Conservation (phyloP, 2,113 vertebrate genomes). For the Eolophus roseicapilla region DNA sequence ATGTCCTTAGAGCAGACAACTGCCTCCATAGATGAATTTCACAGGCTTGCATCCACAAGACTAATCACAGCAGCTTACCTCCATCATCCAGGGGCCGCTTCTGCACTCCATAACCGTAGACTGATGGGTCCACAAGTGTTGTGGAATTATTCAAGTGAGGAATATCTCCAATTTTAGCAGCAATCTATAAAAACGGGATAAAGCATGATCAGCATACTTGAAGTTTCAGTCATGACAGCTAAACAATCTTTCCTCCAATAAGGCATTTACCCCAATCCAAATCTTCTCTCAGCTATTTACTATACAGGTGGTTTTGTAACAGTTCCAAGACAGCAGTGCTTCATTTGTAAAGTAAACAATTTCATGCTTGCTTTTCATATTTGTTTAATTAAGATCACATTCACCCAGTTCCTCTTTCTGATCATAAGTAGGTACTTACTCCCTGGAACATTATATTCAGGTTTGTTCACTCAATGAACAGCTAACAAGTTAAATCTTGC, state of each 20-base stretch:
- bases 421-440: neutral
- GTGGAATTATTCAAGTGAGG: slow-evolving; percentile 94
- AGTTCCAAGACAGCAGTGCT: neutral
- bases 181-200: slow-evolving; percentile 81
- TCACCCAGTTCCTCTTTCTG: slow-evolving; percentile 1
- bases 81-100: slow-evolving; percentile 94
- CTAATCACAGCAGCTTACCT: slow-evolving; percentile 74
- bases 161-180: slow-evolving; percentile 96
- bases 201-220: neutral
- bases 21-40: neutral
- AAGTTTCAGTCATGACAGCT: neutral
- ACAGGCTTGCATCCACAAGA: neutral
- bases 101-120: slow-evolving; percentile 90
- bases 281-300: neutral
- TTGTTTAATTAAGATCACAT: neutral
- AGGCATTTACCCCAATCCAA: neutral
- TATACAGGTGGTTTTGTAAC: neutral
- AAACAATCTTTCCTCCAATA: neutral
- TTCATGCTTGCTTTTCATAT: neutral
- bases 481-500: neutral
- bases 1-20: neutral
- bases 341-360: neutral
- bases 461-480: neutral
- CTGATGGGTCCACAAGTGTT: slow-evolving; percentile 88
- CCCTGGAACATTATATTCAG: neutral